Base-by-base conservation (phyloP, 1,140 invertebrate genomes). In the Wasmannia auropunctata region DNA sequence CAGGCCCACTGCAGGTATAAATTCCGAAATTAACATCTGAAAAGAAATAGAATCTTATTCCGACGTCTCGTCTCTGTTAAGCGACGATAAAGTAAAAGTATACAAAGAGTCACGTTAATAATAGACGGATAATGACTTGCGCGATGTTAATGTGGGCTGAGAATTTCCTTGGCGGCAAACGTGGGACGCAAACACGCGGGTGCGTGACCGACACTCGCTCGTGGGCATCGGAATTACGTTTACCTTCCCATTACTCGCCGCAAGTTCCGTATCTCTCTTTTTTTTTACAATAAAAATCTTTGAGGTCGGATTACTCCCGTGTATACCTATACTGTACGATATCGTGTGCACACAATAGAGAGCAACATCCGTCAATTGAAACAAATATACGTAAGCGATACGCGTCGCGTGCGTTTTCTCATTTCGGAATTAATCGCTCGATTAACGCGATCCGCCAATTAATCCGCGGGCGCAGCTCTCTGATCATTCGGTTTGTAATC, bases 201-300 rank as follows among this genome's bases (percentile, higher is more conserved):
- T 14, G 16, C n/a, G n/a, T 70, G 37, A 34, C 63, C 14, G 63
- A 43, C 46, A 19, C 34, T 28, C 34, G n/a, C 25, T 81, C 19
- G n/a, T 25, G 37, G 25, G 56, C n/a, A 43, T 81, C 8, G 5
- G 37, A 54, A 14, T 67, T 4, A 11, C 8, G n/a, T n/a, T 16
- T 22, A 62, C 14, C 1, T 34, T n/a, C 22, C 28, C 19, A 19
- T 49, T 28, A 25, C 31, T 69, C 22, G 7, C 16, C 28, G 10
- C 56, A 37, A 67, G 19, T 80, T 80, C n/a, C 22, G 46, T 51
- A n/a, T 51, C 7, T n/a, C n/a, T 51, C 8, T 34, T 77, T 34
- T 51, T 46, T 22, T 56, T 37, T n/a, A 54, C 11, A 69, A 54
- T 28, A 80, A 69, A 14, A 5, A 19, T 37, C 60, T 31, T 54